Evolutionary conservation across 2,113 vertebrate species (phyloP), one percentile per base, ranked within the genome.

Genomic region (Rhodinocichla rosea): DNA sequence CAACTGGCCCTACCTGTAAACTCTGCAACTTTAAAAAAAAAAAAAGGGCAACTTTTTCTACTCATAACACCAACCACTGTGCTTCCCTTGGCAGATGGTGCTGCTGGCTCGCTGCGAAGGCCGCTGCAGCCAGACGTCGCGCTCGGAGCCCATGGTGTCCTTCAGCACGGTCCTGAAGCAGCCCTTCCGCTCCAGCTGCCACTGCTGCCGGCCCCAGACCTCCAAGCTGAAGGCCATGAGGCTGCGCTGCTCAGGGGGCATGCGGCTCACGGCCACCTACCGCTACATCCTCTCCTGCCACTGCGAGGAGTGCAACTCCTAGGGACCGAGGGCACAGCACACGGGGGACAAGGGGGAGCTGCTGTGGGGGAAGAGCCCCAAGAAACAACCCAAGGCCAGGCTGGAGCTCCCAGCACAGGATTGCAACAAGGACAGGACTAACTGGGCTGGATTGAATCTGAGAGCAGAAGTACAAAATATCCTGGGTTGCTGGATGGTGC

Each of bases 271-370:
- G 0, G 99, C 99, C 94, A 99, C 99, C 35, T 99, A 99, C 97
- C 98, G 99, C 93, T 99, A 99, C 98, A 99, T 99, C 98, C 98
- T 99, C 9, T 99, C 99, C 77, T 99, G 99, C 98, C 98, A 98
- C 97, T 99, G 99, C 1, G 99, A 99, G 96, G 99, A 99, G 95
- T 99, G 99, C 98, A 99, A 98, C 97, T 99, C 98, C 76, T 98
- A 98, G 97, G 96, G 89, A 52, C 1, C 2, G 40, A 45, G 20
- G 37, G 13, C 40, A 1, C 18, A 9, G 69, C 39, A n/a, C 22
- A 7, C 9, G 4, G 13, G 59, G 24, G 24, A 84, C 50, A 39
- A 21, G 4, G 35, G 65, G 47, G 15, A 55, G 80, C 42, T 83
- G 65, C 70, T 30, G 32, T 2, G 16, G 16, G 59, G 59, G 45